A percentile compares a stretch with the other conserved stretches of the same genome.
Evolutionary conservation across 92 coral and sea anemone species (phyloP).

Genomic region (Meandrina meandrites): DNA sequence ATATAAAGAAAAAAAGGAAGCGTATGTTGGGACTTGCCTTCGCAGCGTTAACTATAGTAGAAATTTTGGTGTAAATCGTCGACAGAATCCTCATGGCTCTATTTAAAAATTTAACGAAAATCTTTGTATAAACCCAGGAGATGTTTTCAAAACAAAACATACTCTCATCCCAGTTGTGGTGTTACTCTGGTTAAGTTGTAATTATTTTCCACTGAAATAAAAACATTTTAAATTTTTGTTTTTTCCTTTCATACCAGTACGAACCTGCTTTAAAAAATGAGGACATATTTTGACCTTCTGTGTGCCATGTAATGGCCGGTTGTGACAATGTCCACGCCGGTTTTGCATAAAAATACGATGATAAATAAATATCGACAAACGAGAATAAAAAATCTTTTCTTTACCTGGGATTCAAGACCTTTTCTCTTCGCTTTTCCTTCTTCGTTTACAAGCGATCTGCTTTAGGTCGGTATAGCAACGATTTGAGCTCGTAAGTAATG

Average conservation of each 20-base stretch:
- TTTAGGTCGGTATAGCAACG: background rate
- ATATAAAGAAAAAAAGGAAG: background rate
- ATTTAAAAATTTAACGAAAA: background rate
- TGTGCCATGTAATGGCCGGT: background rate
- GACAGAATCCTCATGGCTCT: background rate
- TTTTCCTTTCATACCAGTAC: background rate
- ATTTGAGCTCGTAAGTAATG: background rate
- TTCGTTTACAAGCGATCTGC: background rate
- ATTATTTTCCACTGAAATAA: background rate
- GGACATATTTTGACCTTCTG: background rate
- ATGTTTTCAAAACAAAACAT: background rate
- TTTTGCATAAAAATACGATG: background rate
- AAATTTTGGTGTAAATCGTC: background rate
- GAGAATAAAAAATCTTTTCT: background rate
- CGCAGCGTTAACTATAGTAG: background rate
- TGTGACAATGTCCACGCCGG: background rate
- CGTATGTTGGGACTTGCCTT: background rate
- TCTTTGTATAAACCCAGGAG: background rate
- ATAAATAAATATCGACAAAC: background rate
- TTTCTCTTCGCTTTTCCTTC: background rate
- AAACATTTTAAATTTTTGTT: background rate
- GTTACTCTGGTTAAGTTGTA: background rate
- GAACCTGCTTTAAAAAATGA: background rate
- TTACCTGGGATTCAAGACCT: constrained; percentile 11
- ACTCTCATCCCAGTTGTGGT: background rate